Evolutionary conservation across 2,888 invertebrate genomes (phyloP), one percentile per base, ranked within the genome.

Genomic region (Druceiella hillmani): DNA sequence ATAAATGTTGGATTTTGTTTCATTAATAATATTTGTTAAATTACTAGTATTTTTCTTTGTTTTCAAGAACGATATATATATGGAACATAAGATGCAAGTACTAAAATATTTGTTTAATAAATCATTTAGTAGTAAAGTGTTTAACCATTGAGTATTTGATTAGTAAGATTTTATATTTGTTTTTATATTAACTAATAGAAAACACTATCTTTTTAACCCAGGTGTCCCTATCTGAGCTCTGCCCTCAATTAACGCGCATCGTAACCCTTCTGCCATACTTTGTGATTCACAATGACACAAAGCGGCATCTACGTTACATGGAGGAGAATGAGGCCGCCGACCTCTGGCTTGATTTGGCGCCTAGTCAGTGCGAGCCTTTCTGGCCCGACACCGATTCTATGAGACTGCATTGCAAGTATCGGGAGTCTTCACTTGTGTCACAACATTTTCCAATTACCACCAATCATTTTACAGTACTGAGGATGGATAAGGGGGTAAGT

Each of bases 311-410:
- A 5, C 62, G 87, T 36, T 88, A 83, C 64, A 88, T 89, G 88
- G 88, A 89, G 55, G 83, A 86, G 58, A 87, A 88, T 54, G 87
- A 88, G 55, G 78, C 83, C 26, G 85, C 87, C 0, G 89, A 89
- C 61, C 66, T 89, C 6, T 89, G 88, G 89, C 76, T 83, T 33
- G 88, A 88, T 62, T 63, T 88, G 11, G 63, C 75, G 1, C 78
- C 83, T 0, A 74, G 75, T 42, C 81, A 85, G 60, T 83, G 81
- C 50, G 62, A 78, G 10, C 75, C 86, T 4, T 88, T 86, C 61
- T 89, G 87, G 87, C 89, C 88, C 0, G 83, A 82, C 51, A 87
- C 87, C 0, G 81, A 83, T 44, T 81, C 83, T 1, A 83, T 86
- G 82, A 76, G 76, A 48, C 83, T 89, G 83, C 83, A 82, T 51